A percentile compares a stretch with the other conserved stretches of the same genome.
phyloP scores from a whole-genome alignment of 2,888 invertebrate genomes.

The Caenorhabditis sp. region DNA sequence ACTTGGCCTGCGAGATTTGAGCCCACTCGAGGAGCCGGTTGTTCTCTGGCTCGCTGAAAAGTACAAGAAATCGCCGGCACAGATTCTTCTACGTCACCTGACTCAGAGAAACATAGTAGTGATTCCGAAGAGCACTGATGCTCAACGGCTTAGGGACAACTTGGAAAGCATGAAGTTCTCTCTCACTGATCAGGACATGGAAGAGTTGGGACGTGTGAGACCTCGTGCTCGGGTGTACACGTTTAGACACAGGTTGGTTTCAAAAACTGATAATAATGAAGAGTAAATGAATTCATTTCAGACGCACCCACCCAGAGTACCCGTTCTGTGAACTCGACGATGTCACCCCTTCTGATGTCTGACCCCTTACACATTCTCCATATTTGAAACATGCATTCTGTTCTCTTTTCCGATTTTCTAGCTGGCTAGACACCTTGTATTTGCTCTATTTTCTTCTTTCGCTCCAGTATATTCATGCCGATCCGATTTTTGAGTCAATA shows the following conservation, averaged over 20 bases:
- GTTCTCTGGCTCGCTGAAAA: constrained; percentile 60
- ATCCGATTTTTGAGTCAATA: background rate
- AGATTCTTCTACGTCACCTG: constrained; percentile 53
- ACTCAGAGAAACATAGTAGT: constrained; percentile 55
- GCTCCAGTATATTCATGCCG: background rate
- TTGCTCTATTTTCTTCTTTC: constrained; percentile 6
- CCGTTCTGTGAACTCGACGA: constrained; percentile 48
- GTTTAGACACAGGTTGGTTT: background rate
- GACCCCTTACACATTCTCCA: background rate
- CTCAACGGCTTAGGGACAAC: constrained; percentile 43
- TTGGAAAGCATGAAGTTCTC: constrained; percentile 54
- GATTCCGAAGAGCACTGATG: constrained; percentile 55
- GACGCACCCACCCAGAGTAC: constrained; percentile 49
- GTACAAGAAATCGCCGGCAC: constrained; percentile 66
- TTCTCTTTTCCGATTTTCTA: constrained; percentile 5
- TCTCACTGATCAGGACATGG: constrained; percentile 40
- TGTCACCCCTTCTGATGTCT: constrained; percentile 1
- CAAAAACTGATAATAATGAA: no score
- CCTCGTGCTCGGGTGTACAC: constrained; percentile 22
- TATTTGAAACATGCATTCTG: no score
- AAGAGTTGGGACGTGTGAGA: constrained; percentile 15
- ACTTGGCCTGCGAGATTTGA: constrained; percentile 21
- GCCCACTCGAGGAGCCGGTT: constrained; percentile 58
- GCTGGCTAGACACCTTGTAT: constrained; percentile 8
- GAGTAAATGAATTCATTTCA: constrained; percentile 6